Conservation (phyloP, 23 tunicate genomes). For the Halocynthia roretzi region DNA sequence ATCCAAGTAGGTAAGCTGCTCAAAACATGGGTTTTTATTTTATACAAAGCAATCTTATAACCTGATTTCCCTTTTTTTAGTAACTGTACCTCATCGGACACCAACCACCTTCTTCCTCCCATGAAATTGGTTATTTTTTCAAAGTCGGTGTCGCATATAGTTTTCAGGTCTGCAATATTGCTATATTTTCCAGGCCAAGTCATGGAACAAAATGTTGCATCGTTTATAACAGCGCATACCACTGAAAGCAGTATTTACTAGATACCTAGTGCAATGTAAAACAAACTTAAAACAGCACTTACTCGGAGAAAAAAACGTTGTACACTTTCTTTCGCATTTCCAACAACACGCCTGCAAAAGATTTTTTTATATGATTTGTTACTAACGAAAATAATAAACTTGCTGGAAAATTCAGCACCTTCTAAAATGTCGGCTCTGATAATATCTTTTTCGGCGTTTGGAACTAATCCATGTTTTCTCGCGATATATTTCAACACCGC, state of each 20-base stretch:
- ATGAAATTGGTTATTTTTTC: slow-evolving; percentile 10
- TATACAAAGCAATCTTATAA: background rate
- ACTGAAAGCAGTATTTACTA: background rate
- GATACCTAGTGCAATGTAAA: background rate
- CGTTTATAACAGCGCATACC: background rate
- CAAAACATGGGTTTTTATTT: background rate
- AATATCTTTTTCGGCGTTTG: slow-evolving; percentile 10
- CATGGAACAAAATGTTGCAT: background rate
- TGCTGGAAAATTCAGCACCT: background rate
- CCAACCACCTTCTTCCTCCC: slow-evolving; percentile 17
- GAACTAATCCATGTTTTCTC: slow-evolving; percentile 6
- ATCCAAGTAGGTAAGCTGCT: slow-evolving; percentile 25
- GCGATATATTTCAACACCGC: slow-evolving; percentile 20
- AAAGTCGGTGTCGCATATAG: background rate
- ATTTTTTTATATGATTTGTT: no score
- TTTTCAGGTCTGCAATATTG: background rate
- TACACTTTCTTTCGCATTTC: background rate
- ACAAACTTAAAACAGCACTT: background rate
- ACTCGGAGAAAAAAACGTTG: background rate
- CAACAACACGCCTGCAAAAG: slow-evolving; percentile 2
- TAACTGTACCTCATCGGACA: slow-evolving; percentile 9
- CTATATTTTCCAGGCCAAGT: background rate
- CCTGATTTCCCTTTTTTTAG: background rate
- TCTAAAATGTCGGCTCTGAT: slow-evolving; percentile 24
- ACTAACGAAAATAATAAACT: no score